Base-by-base conservation (phyloP, 1,140 invertebrate species). In the Diprion similis region DNA sequence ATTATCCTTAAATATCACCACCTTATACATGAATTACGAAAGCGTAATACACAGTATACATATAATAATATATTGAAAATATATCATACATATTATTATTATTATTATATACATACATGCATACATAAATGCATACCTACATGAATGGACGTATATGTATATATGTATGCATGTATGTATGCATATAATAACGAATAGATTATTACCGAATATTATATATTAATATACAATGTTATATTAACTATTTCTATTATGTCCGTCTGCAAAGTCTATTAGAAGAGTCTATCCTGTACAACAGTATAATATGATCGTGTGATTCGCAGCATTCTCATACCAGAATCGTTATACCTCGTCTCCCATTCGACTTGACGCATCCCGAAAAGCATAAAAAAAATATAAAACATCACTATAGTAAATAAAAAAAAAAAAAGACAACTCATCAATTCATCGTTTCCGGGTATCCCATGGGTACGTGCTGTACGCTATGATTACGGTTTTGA, bases 261-360 rank as follows among this genome's bases (percentile, higher is more conserved):
- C 83, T 86, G 86, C 86, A 87, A 86, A 87, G 85, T 87, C 86
- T 87, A 87, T 87, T 86, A 86, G 84, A 83, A 86, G 85, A 87
- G 85, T 87, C 83, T 86, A 87, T 85, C 82, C 82, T 81, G 74
- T 79, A 80, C 48, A 8, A 66, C 18, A 19, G 64, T 46, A 8
- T 64, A 64, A 15, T 7, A 64, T 64, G 17, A 15, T 15, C 13
- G 59, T 17, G 13, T 18, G 6, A 19, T 19, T 19, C 17, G 37
- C 37, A 68, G 18, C 66, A 8, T 47, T 45, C 47, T 46, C 65
- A 3, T 15, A 47, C 19, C 64, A 37, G 64, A 68, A 68, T 18
- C 24, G 67, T 68, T 68, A 13, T 68, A 17, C 24, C 8, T 8
- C 24, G 67, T 6, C 2, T 68, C 24, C 13, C 67, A 18, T 24